Evolutionary conservation across 2,797 vertebrate genomes (phyloP), one percentile per base, ranked within the genome.

Genomic region (Lycodopsis pacificus): DNA sequence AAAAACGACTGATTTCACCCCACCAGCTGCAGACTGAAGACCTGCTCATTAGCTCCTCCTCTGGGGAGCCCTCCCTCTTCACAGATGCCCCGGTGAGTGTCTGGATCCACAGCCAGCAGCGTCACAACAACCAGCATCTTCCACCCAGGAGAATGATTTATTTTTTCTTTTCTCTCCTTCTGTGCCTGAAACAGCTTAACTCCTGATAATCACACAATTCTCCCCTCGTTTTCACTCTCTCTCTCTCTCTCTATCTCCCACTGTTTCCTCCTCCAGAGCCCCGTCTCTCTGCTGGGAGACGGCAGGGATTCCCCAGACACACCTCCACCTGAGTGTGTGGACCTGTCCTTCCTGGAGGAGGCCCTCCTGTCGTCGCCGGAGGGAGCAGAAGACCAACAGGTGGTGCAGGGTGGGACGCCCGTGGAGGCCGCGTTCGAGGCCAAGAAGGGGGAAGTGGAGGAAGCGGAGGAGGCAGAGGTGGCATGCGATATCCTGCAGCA

Each of bases 301-400:
- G 93, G 92, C 86, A 83, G 91, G 77, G 92, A 91, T 71, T 94
- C 94, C 80, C 92, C 93, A 19, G 94, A 91, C 84, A 93, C 94
- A 1, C 93, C 94, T 59, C 92, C 94, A 0, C 89, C 95, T 0
- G 94, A 92, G 20, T 96, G 95, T 67, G 95, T 96, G 92, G 95
- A 96, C 76, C 91, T 96, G 75, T 96, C 95, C 82, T 96, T 96
- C 91, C 85, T 96, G 92, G 95, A 96, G 83, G 96, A 96, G 89
- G 95, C 95, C 0, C 92, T 96, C 30, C 77, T 96, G 86, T 94
- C 93, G 25, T 95, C 94, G 46, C 94, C 94, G 0, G 90, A 91
- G 84, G 90, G 79, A 25, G 88, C 38, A 36, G 92, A 90, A 17
- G 91, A 92, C 76, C 81, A 85, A 2, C 87, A 80, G 48, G 89